A percentile compares a stretch with the other conserved stretches of the same genome.
These are phyloP conservation scores for Aldrovandia affinis DNA, from an alignment of 2,797 vertebrate genomes.

Conservation along the genomic window DNA sequence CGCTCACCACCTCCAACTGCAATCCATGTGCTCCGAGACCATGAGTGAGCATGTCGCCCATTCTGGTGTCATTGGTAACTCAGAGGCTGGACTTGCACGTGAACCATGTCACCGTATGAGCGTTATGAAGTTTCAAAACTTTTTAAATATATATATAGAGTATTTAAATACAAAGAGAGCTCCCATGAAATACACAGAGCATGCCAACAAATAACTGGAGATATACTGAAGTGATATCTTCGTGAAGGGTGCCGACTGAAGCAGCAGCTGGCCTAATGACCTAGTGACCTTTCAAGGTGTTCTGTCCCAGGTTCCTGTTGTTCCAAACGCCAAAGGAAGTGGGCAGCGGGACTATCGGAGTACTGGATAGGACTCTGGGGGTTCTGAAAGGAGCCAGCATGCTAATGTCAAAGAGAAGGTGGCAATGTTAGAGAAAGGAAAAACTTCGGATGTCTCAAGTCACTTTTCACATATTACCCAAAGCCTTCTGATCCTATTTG, in stretches of 20 bases:
- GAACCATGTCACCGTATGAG: conserved; percentile 71
- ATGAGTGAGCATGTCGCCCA: conserved; percentile 37
- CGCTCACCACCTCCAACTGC: conserved; percentile 46
- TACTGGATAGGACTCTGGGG: conserved; percentile 32
- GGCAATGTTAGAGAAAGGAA: conserved; percentile 32
- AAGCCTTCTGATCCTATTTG: conserved; percentile 44
- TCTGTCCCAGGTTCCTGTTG: conserved; percentile 45
- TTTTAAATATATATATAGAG: conserved; percentile 50
- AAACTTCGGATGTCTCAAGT: conserved; percentile 35
- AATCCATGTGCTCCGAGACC: conserved; percentile 29
- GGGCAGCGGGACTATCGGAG: not conserved
- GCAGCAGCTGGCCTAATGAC: conserved; percentile 56
- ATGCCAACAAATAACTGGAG: conserved; percentile 68
- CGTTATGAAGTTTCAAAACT: conserved; percentile 71
- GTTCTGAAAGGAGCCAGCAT: conserved; percentile 74
- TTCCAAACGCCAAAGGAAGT: not conserved
- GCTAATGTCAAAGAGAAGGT: conserved; percentile 64
- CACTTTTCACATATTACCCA: conserved; percentile 45
- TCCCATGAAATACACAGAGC: conserved; percentile 71
- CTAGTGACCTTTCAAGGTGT: conserved; percentile 33
- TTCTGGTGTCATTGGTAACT: conserved; percentile 40
- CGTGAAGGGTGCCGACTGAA: conserved; percentile 61
- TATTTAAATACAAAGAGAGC: conserved; percentile 69
- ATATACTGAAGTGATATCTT: conserved; percentile 48
- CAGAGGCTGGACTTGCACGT: conserved; percentile 46